A percentile compares a stretch with the other conserved stretches of the same genome.
These are phyloP conservation scores for Saccostrea echinata DNA, from an alignment of 1,140 invertebrate genomes.

Conservation along the genomic window DNA sequence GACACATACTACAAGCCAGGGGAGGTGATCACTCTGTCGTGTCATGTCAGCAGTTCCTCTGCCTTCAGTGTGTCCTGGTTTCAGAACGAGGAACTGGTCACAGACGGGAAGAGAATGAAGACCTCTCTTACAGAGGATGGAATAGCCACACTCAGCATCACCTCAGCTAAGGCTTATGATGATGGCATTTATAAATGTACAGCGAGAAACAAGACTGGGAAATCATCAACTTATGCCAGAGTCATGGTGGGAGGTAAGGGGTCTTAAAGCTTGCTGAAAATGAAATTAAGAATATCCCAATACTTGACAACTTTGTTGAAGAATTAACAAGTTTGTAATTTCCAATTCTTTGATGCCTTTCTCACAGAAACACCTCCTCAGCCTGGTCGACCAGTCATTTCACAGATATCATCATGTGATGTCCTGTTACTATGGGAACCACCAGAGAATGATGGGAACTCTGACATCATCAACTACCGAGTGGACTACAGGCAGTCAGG, in stretches of 20 bases:
- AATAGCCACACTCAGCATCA: slow-evolving; percentile 72
- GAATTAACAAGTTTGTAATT: not conserved
- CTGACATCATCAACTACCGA: slow-evolving; percentile 79
- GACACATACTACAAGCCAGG: slow-evolving; percentile 89
- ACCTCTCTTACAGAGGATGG: slow-evolving; percentile 83
- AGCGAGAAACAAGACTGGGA: slow-evolving; percentile 84
- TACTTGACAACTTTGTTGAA: not conserved
- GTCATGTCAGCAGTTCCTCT: slow-evolving; percentile 86
- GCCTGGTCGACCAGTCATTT: slow-evolving; percentile 92
- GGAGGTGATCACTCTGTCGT: slow-evolving; percentile 88
- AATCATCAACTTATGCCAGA: slow-evolving; percentile 81
- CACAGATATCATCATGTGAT: slow-evolving; percentile 90
- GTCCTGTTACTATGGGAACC: slow-evolving; percentile 86
- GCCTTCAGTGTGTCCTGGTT: slow-evolving; percentile 96
- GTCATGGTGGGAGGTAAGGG: slow-evolving; percentile 80
- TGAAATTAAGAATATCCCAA: not conserved
- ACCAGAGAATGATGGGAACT: slow-evolving; percentile 76
- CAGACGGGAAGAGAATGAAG: slow-evolving; percentile 82
- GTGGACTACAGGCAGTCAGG: slow-evolving; percentile 81
- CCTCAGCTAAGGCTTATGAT: slow-evolving; percentile 79
- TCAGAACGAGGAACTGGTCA: slow-evolving; percentile 80
- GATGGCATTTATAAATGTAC: slow-evolving; percentile 97
- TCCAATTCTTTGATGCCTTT: not conserved
- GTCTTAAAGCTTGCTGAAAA: not conserved
- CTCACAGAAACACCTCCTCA: slow-evolving; percentile 85